Base-by-base conservation (phyloP, 2,113 vertebrate species). In the Saccopteryx leptura region DNA sequence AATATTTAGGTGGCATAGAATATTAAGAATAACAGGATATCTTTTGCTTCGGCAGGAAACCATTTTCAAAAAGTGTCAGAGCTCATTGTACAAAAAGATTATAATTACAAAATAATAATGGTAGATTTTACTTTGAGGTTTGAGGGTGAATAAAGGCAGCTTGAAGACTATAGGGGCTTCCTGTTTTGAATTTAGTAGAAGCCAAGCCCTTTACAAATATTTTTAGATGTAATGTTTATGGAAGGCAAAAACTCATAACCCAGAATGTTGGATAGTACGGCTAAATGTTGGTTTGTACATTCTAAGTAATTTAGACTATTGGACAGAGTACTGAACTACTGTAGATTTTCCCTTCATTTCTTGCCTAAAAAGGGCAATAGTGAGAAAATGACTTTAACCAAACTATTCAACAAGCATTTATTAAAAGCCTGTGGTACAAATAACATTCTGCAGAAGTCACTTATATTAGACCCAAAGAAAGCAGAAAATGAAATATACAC, bases 21-120 rank as follows among this genome's bases (percentile, higher is more conserved):
- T 24, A 92, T 83, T 96, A 94, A 94, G 94, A 98, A 97, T 92
- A 98, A 98, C 97, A 98, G 96, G 95, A 97, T 97, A 92, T 97
- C 98, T 98, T 97, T 82, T 96, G 89, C 88, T 95, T 52, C 93
- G 92, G 86, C 92, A 97, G 97, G 96, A 98, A 98, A 89, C 91
- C 89, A 88, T 94, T 97, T 96, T 94, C 78, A 87, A 92, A 82
- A 90, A 96, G 84, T 93, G 80, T 94, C 95, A 97, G 94, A 96
- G 93, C 65, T 94, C 93, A 79, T 84, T 97, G 89, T 88, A 96
- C 89, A 96, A 96, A 97, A 86, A 79, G 61, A 90, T 15, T 66
- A 39, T 85, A 97, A 96, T 93, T 95, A 96, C 74, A 97, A 96
- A 97, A 94, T 81, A 88, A 68, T 72, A 76, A 96, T 97, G 65